These are phyloP conservation scores for Hypanus sabinus DNA, from an alignment of 2,113 vertebrate genomes.

Conservation along the genomic window DNA sequence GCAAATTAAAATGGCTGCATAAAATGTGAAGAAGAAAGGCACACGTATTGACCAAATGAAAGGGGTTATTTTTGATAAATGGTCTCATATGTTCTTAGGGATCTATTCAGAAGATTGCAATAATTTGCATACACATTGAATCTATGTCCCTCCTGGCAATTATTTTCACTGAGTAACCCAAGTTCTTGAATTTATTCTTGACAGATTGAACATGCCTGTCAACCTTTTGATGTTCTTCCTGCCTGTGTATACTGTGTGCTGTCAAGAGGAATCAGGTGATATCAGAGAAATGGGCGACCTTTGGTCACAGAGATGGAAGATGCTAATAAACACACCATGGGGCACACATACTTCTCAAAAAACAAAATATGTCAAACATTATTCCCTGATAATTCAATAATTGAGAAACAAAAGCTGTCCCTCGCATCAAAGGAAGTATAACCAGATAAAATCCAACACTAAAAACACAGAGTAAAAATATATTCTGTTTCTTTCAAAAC, in stretches of 20 bases:
- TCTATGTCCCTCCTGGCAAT: slow-evolving; percentile 16
- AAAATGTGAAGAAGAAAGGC: neutral
- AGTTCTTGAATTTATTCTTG: slow-evolving; percentile 45
- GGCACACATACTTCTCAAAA: slow-evolving; percentile 40
- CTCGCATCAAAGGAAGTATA: neutral
- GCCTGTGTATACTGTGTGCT: slow-evolving; percentile 48
- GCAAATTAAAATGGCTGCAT: neutral
- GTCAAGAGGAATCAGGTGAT: slow-evolving; percentile 57
- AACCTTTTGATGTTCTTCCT: slow-evolving; percentile 47
- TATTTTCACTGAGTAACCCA: neutral
- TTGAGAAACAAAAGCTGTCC: neutral
- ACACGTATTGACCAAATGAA: neutral
- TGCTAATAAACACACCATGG: neutral
- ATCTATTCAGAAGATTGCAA: neutral
- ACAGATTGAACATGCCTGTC: slow-evolving; percentile 55
- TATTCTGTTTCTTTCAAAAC: neutral
- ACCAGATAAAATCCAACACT: neutral
- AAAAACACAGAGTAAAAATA: neutral
- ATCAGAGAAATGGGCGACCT: slow-evolving; percentile 49
- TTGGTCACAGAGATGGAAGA: slow-evolving; percentile 42
- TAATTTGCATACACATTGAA: neutral
- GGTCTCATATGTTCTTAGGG: neutral
- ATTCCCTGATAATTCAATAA: neutral
- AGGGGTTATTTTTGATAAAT: neutral
- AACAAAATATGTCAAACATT: slow-evolving; percentile 35